These are phyloP conservation scores for Amphipoea oculea DNA, from an alignment of 2,888 invertebrate species.

Conservation along the genomic window DNA sequence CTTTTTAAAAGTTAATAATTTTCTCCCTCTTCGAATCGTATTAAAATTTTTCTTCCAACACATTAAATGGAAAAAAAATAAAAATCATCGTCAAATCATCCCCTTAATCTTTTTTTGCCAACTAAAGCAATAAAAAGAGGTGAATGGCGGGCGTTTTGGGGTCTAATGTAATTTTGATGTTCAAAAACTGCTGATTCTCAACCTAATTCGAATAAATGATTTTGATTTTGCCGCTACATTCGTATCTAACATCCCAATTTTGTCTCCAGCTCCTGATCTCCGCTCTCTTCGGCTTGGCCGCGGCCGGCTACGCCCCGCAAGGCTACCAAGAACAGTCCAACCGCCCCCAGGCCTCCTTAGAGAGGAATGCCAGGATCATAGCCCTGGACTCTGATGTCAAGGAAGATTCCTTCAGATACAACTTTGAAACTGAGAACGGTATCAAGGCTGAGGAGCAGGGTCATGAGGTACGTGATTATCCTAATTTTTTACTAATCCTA, in stretches of 20 bases:
- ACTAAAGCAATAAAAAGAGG: neutral
- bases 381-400: constrained; percentile 84
- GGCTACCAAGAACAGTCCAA: constrained; percentile 83
- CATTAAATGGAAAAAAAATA: too few species aligned
- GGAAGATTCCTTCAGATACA: constrained; percentile 87
- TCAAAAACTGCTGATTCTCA: neutral
- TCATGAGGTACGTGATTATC: constrained; percentile 79
- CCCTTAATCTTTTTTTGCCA: neutral
- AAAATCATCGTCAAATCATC: neutral
- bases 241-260: neutral
- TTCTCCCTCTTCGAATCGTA: neutral
- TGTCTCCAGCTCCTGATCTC: constrained; percentile 80
- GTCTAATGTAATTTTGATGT: neutral
- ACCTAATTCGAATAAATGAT: neutral
- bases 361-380: constrained; percentile 84
- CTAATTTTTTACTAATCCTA: too few species aligned
- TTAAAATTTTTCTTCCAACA: neutral
- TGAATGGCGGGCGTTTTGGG: neutral
- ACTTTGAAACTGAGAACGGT: constrained; percentile 87
- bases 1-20: neutral
- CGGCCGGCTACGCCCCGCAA: constrained; percentile 78
- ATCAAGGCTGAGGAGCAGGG: constrained; percentile 88
- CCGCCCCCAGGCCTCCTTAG: constrained; percentile 83
- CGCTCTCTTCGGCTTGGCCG: constrained; percentile 82
- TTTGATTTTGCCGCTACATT: neutral